A percentile compares a stretch with the other conserved stretches of the same genome.
Evolutionary conservation across 2,113 vertebrate genomes (phyloP).

Genomic region (Peromyscus polionotus): DNA sequence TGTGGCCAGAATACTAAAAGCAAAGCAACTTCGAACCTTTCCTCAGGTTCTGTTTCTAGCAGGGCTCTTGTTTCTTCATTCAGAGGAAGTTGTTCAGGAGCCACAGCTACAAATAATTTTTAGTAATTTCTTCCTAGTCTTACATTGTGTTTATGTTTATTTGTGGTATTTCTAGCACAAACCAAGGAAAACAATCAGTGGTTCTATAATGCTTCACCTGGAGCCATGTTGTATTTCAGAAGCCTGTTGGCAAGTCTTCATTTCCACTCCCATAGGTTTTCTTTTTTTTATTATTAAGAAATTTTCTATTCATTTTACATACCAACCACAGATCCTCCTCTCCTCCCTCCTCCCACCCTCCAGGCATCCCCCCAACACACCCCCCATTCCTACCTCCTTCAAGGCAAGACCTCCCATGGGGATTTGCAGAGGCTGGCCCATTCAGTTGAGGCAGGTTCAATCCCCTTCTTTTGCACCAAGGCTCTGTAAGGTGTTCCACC

Average conservation of each 20-base stretch:
- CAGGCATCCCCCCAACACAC: too few species aligned
- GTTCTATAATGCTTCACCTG: background rate
- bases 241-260: background rate
- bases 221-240: background rate
- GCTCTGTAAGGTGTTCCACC: too few species aligned
- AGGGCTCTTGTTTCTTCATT: slow-evolving; percentile 13
- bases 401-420: too few species aligned
- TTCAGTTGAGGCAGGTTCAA: too few species aligned
- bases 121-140: background rate
- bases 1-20: background rate
- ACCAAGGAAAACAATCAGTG: background rate
- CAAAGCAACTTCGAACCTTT: background rate
- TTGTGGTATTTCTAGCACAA: slow-evolving; percentile 8
- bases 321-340: too few species aligned
- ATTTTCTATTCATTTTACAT: too few species aligned
- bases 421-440: too few species aligned
- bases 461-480: too few species aligned
- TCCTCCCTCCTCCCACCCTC: too few species aligned
- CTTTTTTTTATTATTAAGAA: too few species aligned
- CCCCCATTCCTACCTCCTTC: too few species aligned
- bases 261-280: background rate
- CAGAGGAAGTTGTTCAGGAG: slow-evolving; percentile 29
- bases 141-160: slow-evolving; percentile 19
- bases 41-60: background rate
- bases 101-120: background rate